Conservation (phyloP, 2,113 vertebrate species). For the Pluvialis apricaria region DNA sequence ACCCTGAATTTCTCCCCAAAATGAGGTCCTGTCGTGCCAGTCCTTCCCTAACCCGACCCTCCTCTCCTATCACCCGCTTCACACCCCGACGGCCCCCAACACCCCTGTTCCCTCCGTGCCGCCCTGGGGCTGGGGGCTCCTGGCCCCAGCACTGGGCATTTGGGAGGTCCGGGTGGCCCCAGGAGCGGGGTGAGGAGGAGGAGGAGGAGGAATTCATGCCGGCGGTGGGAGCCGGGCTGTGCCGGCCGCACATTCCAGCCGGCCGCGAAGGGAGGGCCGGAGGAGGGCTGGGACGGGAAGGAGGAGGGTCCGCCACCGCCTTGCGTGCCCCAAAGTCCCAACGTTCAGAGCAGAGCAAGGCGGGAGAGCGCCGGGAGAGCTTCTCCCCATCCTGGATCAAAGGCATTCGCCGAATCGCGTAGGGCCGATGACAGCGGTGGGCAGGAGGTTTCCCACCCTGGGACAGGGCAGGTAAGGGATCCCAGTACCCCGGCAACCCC, state of each 20-base stretch:
- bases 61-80: not conserved
- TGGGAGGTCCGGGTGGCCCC: not conserved
- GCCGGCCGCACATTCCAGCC: slow-evolving; percentile 46
- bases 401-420: not conserved
- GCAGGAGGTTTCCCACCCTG: slow-evolving; percentile 62
- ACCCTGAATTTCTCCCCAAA: not conserved
- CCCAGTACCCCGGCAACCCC: rapidly evolving
- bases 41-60: not conserved
- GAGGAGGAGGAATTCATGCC: not conserved
- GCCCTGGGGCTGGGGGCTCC: not conserved
- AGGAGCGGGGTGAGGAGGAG: not conserved
- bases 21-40: not conserved
- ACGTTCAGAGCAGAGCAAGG: not conserved
- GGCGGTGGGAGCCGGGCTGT: not conserved
- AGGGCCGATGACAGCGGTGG: slow-evolving; percentile 67
- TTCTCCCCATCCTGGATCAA: not conserved
- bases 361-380: not conserved
- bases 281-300: slow-evolving; percentile 34
- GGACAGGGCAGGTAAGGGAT: slow-evolving; percentile 71
- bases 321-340: slow-evolving; percentile 7
- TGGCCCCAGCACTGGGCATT: not conserved
- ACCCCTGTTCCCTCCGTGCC: not conserved
- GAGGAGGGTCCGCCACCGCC: slow-evolving; percentile 50
- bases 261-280: slow-evolving; percentile 28
- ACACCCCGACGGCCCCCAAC: not conserved